These are phyloP conservation scores for Tetrax tetrax DNA, from an alignment of 2,113 vertebrate species.

Conservation along the genomic window DNA sequence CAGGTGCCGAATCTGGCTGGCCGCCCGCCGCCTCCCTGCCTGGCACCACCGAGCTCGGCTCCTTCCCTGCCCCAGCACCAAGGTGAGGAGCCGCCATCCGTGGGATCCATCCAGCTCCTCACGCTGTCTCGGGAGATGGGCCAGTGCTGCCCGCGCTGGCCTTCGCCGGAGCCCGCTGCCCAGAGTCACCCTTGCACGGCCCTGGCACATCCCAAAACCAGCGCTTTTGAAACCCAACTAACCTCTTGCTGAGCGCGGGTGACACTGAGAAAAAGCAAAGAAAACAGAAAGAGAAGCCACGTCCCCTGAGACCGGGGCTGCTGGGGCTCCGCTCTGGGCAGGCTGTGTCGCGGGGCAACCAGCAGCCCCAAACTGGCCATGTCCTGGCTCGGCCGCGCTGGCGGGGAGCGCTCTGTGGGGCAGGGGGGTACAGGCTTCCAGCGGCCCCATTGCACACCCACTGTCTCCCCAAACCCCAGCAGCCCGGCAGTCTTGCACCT, in stretches of 20 bases:
- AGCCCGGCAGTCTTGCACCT: neutral
- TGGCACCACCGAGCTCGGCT: rapidly evolving
- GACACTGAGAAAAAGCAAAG: neutral
- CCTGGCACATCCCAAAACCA: neutral
- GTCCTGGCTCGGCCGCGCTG: rapidly evolving
- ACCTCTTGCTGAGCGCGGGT: neutral
- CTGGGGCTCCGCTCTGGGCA: neutral
- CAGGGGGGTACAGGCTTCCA: rapidly evolving
- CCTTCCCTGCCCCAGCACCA: rapidly evolving
- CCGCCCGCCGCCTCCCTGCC: neutral
- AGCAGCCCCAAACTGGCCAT: neutral
- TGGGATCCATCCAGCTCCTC: neutral
- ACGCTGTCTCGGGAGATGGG: neutral
- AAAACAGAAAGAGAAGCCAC: neutral
- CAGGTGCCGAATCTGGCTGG: rapidly evolving
- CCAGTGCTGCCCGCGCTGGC: neutral
- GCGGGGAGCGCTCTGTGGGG: no score
- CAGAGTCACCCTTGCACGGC: neutral
- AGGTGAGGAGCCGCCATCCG: neutral
- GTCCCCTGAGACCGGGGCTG: rapidly evolving
- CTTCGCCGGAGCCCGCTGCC: neutral
- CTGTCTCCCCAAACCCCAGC: neutral
- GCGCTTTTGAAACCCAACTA: neutral
- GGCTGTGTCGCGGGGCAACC: rapidly evolving
- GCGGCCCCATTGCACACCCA: neutral